Conservation (phyloP, 2,797 vertebrate species). For the Garrulus glandarius region DNA sequence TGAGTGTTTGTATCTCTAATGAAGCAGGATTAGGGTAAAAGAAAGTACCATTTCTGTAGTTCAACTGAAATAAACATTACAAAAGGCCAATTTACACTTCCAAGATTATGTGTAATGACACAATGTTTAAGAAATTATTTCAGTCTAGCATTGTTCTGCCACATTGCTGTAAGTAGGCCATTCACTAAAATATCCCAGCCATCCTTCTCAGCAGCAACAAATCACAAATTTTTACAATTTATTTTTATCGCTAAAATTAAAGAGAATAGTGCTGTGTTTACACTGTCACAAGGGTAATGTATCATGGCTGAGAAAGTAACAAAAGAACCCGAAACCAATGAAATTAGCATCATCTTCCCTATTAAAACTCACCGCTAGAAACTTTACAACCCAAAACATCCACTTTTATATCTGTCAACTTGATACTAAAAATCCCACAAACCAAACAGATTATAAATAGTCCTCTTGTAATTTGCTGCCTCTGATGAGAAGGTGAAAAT, state of each 20-base stretch:
- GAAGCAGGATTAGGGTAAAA: neutral
- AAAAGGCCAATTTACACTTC: conserved; percentile 53
- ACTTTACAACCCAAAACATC: neutral
- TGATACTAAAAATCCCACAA: neutral
- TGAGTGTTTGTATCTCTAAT: conserved; percentile 4
- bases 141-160: neutral
- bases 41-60: neutral
- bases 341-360: neutral
- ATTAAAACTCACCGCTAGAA: neutral
- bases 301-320: conserved; percentile 34
- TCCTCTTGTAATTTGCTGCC: neutral
- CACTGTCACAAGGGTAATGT: conserved; percentile 17
- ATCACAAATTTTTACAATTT: conserved; percentile 10
- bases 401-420: neutral
- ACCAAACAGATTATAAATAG: neutral
- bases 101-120: conserved; percentile 21
- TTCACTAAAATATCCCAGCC: neutral
- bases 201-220: neutral
- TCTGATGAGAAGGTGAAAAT: neutral
- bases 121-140: conserved; percentile 15
- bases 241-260: conserved; percentile 49
- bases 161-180: neutral
- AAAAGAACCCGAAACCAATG: neutral
- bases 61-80: conserved; percentile 46
- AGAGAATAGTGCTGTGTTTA: conserved; percentile 33